Base-by-base conservation (phyloP, 2,113 vertebrate species). In the Monopterus albus region DNA sequence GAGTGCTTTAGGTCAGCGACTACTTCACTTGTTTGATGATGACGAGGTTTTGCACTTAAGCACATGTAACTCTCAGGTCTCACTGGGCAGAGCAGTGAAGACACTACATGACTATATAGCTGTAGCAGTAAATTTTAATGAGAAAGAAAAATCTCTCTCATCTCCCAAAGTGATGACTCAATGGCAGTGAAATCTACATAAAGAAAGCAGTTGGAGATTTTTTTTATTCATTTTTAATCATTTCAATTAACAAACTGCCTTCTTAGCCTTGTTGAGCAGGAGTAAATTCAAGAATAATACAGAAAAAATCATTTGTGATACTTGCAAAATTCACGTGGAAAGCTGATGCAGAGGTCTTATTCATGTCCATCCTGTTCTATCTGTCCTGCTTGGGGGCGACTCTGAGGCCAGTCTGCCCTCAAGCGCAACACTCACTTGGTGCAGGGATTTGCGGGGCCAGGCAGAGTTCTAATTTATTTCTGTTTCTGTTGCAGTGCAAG, bases 21-120 rank as follows among this genome's bases (percentile, higher is more conserved):
- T 59, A 71, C 55, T 82, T 62, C 49, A 53, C 52, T 81, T 59
- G 26, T 60, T 76, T 58, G 39, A 69, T 7, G 46, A 53, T 49
- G 70, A 85, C 61, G 61, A 83, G 68, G 52, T 73, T 77, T 84
- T 84, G 79, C 82, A 82, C 82, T 87, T 87, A 76, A 33, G 53
- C 61, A 68, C 3, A 38, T 12, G n/a, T n/a, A 56, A 55, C 72
- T 79, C 67, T 75, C 8, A 35, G 60, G 68, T 85, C 50, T 82
- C 71, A 50, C 49, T 2, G 36, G 81, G 33, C 55, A 39, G 43
- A 14, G 23, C 45, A 51, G 39, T 42, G 52, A 62, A 67, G 61
- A 56, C 63, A 12, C 58, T 59, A 79, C 70, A 78, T 65, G 58
- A 66, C 69, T 43, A 62, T 60, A 46, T 75, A 70, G 81, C 70